Base-by-base conservation (phyloP, 1,140 invertebrate genomes). In the Delia radicum region DNA sequence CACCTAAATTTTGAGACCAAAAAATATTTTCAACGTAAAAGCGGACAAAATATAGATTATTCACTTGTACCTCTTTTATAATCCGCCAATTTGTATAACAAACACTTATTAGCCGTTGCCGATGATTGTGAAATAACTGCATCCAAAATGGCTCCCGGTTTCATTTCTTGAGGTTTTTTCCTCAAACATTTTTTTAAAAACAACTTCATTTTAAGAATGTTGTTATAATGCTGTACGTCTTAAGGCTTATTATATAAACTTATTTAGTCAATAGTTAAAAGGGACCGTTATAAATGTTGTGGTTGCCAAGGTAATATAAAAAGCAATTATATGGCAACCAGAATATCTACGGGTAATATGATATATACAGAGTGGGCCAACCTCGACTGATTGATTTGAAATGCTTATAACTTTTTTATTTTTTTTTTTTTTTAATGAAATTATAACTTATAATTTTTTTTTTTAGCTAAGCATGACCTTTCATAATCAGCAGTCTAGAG, bases 31-130 rank as follows among this genome's bases (percentile, higher is more conserved):
- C n/a, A n/a, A n/a, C n/a, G n/a, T n/a, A n/a, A n/a, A n/a, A n/a
- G n/a, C n/a, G n/a, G n/a, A n/a, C n/a, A n/a, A n/a, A n/a, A n/a
- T n/a, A n/a, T n/a, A n/a, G n/a, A n/a, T n/a, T 73, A 3, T 42
- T 2, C 15, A 24, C 21, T 26, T 75, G 79, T 79, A 90, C 90
- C 94, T 87, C 96, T 94, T 82, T 96, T 96, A 84, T 95, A 97
- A 87, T 96, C 94, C 6, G 95, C 95, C 62, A 96, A 86, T 82
- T 93, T 92, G 80, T 96, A 97, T 0, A 96, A 88, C 2, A 96
- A 88, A 81, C 94, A 96, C 79, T 95, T 94, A 82, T 95, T 94
- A 81, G 95, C 92, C 78, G 92, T 93, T 62, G 92, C 93, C 46
- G 90, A 92, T 5, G 92, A 94, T 85, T 95, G 93, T 18, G 92